Evolutionary conservation across 2,888 invertebrate genomes (phyloP).

Genomic region (Mesorhabditis spiculigera): DNA sequence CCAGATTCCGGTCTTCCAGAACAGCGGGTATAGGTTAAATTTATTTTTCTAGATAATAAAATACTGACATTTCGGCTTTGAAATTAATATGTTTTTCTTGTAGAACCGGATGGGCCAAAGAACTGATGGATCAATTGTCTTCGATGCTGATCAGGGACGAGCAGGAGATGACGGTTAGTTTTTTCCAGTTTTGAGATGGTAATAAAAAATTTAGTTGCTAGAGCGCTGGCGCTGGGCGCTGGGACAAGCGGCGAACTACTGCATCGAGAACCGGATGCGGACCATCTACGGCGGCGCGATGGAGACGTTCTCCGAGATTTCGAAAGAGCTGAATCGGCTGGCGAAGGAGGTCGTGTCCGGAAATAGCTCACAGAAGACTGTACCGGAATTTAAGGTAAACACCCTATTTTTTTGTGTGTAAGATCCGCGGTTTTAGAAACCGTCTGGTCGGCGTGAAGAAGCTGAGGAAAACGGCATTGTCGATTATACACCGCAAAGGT

Average conservation of each 20-base stretch:
- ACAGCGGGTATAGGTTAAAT: not conserved
- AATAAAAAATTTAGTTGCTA: not conserved
- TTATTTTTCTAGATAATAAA: no score
- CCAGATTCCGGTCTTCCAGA: not conserved
- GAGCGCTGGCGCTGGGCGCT: constrained; percentile 28
- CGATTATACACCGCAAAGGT: no score
- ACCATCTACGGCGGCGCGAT: constrained; percentile 91
- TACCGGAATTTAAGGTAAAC: no score
- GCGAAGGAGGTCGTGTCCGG: constrained; percentile 17
- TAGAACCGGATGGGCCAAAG: not conserved
- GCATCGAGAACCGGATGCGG: constrained; percentile 80
- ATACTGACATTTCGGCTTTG: no score
- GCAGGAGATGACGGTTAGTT: not conserved
- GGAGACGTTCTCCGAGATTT: constrained; percentile 74
- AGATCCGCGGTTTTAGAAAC: no score
- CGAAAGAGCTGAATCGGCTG: constrained; percentile 61
- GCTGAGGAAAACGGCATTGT: no score
- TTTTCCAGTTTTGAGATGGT: not conserved
- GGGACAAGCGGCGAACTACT: constrained; percentile 72
- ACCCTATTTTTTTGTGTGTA: no score
- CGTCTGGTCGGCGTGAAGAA: no score
- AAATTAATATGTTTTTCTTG: not conserved
- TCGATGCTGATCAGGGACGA: not conserved
- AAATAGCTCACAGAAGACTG: no score
- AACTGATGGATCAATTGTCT: not conserved